phyloP scores from a whole-genome alignment of 2,888 invertebrate species.

The Sinotaia quadrata region DNA sequence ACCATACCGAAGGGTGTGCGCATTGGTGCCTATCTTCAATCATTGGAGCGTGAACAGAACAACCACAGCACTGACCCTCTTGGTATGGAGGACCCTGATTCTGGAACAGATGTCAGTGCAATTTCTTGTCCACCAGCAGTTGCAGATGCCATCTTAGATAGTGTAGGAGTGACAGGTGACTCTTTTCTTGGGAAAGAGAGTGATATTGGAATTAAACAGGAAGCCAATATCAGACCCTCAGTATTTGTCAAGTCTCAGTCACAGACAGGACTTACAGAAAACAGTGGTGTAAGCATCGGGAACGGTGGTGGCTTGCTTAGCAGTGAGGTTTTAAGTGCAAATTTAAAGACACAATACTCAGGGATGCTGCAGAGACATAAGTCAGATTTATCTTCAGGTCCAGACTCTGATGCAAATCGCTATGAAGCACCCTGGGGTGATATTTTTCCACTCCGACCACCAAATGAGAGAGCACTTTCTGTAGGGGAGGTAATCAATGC shows the following conservation, averaged over 20 bases:
- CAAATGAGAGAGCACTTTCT: neutral
- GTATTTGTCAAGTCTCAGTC: conserved; percentile 69
- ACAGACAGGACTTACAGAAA: conserved; percentile 59
- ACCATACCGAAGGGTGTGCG: conserved; percentile 96
- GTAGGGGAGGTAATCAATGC: neutral
- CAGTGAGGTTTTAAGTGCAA: conserved; percentile 2
- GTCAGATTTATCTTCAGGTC: conserved; percentile 57
- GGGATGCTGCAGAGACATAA: conserved; percentile 62
- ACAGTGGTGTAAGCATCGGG: conserved; percentile 26
- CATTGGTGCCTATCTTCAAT: conserved; percentile 96
- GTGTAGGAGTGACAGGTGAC: neutral
- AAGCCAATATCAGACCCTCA: conserved; percentile 66
- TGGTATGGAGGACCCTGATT: conserved; percentile 60
- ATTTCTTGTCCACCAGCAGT: conserved; percentile 53
- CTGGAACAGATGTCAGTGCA: conserved; percentile 64
- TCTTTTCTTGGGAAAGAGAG: conserved; percentile 34
- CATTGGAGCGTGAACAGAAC: conserved; percentile 76
- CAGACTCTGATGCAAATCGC: conserved; percentile 13
- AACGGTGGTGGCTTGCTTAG: neutral
- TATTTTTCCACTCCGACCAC: neutral
- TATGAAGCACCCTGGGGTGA: conserved; percentile 27
- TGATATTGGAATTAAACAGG: conserved; percentile 57
- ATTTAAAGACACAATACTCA: conserved; percentile 56
- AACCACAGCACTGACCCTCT: conserved; percentile 54
- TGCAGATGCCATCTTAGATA: conserved; percentile 12